A percentile compares a stretch with the other conserved stretches of the same genome.
Evolutionary conservation across 2,797 vertebrate genomes (phyloP).

Genomic region (Champsocephalus gunnari): DNA sequence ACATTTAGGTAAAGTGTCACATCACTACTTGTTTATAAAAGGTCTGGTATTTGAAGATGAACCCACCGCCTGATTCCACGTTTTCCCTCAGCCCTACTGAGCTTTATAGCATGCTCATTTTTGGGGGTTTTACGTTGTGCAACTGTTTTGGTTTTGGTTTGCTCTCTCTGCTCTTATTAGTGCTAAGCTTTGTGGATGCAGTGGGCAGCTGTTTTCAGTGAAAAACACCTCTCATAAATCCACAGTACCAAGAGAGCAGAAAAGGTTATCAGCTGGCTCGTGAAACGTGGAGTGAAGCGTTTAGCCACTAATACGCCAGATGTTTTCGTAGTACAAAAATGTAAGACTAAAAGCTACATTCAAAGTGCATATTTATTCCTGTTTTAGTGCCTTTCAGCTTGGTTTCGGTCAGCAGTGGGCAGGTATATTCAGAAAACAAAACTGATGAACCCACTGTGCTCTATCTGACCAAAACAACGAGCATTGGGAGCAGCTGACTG

Average conservation of each 20-base stretch:
- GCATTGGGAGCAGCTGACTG: too few species aligned
- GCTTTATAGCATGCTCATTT: neutral
- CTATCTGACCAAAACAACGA: neutral
- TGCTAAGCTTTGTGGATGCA: neutral
- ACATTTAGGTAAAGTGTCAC: neutral
- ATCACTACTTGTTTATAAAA: neutral
- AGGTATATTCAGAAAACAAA: neutral
- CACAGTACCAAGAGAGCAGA: neutral
- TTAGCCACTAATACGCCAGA: neutral
- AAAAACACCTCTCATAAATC: neutral
- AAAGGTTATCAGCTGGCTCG: neutral
- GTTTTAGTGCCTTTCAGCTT: neutral
- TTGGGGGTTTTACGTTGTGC: neutral
- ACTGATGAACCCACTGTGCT: neutral
- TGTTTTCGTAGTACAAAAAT: neutral
- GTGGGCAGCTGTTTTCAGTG: neutral
- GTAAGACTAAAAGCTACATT: neutral
- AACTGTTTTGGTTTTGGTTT: neutral
- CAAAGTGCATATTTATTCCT: neutral
- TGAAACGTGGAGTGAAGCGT: neutral
- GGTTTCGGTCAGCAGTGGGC: neutral
- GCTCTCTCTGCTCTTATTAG: neutral
- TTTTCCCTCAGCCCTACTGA: neutral
- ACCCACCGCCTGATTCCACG: neutral
- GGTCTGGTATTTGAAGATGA: neutral